These are phyloP conservation scores for Rhyacophila brunnea DNA, from an alignment of 1,140 invertebrate species.

Conservation along the genomic window DNA sequence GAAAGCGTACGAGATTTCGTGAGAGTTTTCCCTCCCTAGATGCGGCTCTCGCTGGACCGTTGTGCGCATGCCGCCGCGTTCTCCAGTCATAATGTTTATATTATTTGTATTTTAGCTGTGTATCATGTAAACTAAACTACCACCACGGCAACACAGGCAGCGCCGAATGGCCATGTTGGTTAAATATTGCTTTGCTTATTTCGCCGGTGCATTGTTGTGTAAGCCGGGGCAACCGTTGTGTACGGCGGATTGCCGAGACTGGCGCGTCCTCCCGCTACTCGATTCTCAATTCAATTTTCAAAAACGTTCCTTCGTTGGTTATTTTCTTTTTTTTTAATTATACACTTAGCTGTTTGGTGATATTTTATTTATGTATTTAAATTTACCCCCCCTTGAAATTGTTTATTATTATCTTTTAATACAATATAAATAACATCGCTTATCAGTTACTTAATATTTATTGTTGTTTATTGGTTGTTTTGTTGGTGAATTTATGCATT, in stretches of 20 bases:
- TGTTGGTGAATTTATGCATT: no score
- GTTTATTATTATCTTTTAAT: no score
- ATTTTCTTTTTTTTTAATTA: neutral
- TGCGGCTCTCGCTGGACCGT: neutral
- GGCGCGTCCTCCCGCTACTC: slow-evolving; percentile 5
- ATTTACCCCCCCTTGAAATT: no score
- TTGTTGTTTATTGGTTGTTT: no score
- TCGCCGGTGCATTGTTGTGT: slow-evolving; percentile 56
- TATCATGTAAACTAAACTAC: slow-evolving; percentile 60
- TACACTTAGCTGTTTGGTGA: no score
- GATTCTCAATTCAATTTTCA: neutral
- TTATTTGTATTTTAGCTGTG: slow-evolving; percentile 60
- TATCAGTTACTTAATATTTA: no score
- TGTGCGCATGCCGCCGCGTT: slow-evolving; percentile 41
- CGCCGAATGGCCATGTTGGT: slow-evolving; percentile 41
- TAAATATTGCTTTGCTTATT: slow-evolving; percentile 60
- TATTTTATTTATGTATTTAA: no score
- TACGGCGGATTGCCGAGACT: slow-evolving; percentile 12
- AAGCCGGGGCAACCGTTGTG: slow-evolving; percentile 37
- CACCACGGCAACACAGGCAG: slow-evolving; percentile 37
- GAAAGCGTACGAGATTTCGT: no score
- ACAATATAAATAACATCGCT: no score
- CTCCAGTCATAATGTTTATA: slow-evolving; percentile 56
- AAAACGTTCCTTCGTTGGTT: neutral
- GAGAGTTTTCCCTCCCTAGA: neutral